Evolutionary conservation across 2,113 vertebrate genomes (phyloP).

Genomic region (Athene cunicularia): DNA sequence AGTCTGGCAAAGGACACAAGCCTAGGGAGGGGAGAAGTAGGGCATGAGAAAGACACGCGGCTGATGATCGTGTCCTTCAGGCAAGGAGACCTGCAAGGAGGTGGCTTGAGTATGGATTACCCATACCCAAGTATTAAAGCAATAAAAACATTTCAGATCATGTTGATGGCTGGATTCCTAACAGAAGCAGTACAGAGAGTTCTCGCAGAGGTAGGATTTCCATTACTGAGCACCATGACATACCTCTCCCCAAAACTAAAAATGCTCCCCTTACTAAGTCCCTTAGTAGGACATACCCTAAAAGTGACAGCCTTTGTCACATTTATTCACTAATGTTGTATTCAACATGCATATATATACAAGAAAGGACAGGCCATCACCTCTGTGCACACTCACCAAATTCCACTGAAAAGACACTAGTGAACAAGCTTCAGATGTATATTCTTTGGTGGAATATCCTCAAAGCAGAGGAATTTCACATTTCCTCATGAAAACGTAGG

Average conservation of each 20-base stretch:
- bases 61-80: not conserved
- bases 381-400: not conserved
- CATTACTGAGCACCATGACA: not conserved
- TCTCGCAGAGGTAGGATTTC: not conserved
- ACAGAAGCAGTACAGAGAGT: not conserved
- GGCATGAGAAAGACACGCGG: not conserved
- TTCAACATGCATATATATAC: fast-evolving
- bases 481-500: not conserved
- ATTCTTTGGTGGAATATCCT: not conserved
- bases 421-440: not conserved
- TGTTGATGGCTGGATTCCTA: not conserved
- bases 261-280: not conserved
- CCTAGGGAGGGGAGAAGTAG: not conserved
- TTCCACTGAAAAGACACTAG: not conserved
- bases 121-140: not conserved
- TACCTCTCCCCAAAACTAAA: not conserved
- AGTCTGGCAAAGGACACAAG: not conserved
- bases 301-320: not conserved
- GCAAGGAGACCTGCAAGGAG: not conserved
- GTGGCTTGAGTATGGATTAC: not conserved
- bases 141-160: not conserved
- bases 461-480: not conserved
- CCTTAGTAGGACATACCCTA: not conserved
- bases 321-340: not conserved
- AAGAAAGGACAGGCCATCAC: not conserved